These are phyloP conservation scores for Gymnopithys bicolor DNA, from an alignment of 2,797 vertebrate genomes.

Conservation along the genomic window DNA sequence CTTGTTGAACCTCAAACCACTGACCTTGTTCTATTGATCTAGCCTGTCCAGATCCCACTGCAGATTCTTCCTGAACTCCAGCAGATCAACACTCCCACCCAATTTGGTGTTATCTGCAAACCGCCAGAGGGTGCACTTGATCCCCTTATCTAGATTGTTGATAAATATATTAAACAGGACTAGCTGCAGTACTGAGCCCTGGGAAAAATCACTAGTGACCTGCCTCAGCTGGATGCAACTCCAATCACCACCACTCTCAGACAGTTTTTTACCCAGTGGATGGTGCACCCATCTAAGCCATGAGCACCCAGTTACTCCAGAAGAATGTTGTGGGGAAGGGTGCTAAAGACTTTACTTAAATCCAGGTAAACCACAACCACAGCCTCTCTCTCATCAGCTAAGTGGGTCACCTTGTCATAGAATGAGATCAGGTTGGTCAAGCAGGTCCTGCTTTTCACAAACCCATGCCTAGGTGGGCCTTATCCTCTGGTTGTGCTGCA, in stretches of 20 bases:
- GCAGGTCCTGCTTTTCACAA: background rate
- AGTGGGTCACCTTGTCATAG: background rate
- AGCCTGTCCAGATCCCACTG: background rate
- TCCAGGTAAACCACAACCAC: background rate
- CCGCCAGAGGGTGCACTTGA: fast-evolving
- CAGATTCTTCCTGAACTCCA: background rate
- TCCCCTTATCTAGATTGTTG: too few relatives aligned
- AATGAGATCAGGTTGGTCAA: background rate
- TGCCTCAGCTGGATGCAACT: too few relatives aligned
- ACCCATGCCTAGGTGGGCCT: background rate
- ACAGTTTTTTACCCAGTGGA: background rate
- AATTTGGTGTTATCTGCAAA: too few relatives aligned
- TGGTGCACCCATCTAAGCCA: background rate
- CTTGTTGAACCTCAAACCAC: background rate
- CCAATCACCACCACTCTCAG: background rate
- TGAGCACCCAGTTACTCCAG: background rate
- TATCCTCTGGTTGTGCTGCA: background rate
- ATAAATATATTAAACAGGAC: background rate
- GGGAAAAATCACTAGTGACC: background rate
- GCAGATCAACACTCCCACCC: background rate
- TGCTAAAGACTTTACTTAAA: background rate
- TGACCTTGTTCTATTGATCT: background rate
- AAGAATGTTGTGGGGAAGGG: background rate
- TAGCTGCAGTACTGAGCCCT: background rate
- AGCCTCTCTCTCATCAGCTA: background rate